Conservation (phyloP, 2,797 vertebrate species). For the Hozukius guyotensis region DNA sequence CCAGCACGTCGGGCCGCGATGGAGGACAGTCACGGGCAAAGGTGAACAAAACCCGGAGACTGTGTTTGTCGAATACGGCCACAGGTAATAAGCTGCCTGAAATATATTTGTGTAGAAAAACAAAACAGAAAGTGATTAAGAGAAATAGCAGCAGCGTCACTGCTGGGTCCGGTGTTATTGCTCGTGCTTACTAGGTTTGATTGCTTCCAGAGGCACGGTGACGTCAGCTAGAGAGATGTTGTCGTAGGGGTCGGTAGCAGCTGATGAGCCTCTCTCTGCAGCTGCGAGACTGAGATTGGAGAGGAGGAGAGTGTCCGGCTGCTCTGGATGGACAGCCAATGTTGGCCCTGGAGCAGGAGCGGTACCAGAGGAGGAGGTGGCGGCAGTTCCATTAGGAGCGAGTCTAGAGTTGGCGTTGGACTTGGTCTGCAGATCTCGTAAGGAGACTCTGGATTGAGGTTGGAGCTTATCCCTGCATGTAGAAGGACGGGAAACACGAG, state of each 20-base stretch:
- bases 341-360: slow-evolving; percentile 21
- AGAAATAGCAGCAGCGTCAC: background rate
- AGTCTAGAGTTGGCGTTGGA: slow-evolving; percentile 69
- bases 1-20: slow-evolving; percentile 89
- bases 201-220: slow-evolving; percentile 92
- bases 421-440: slow-evolving; percentile 93
- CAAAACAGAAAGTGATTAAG: background rate
- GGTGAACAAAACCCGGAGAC: slow-evolving; percentile 95
- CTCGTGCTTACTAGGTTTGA: slow-evolving; percentile 90
- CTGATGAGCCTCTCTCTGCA: slow-evolving; percentile 26
- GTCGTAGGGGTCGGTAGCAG: slow-evolving; percentile 58
- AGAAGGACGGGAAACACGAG: background rate
- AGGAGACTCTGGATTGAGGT: slow-evolving; percentile 85
- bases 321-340: slow-evolving; percentile 51
- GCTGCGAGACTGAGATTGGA: slow-evolving; percentile 57
- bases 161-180: background rate
- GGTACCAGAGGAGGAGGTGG: slow-evolving; percentile 34
- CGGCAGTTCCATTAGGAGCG: slow-evolving; percentile 50
- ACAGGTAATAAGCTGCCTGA: slow-evolving; percentile 94
- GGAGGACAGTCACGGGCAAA: slow-evolving; percentile 92
- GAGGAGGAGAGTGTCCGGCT: slow-evolving; percentile 54
- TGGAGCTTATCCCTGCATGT: slow-evolving; percentile 90
- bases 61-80: slow-evolving; percentile 94
- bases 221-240: slow-evolving; percentile 89
- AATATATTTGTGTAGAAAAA: background rate